Base-by-base conservation (phyloP, 2,113 vertebrate species). In the Oryctolagus cuniculus region DNA sequence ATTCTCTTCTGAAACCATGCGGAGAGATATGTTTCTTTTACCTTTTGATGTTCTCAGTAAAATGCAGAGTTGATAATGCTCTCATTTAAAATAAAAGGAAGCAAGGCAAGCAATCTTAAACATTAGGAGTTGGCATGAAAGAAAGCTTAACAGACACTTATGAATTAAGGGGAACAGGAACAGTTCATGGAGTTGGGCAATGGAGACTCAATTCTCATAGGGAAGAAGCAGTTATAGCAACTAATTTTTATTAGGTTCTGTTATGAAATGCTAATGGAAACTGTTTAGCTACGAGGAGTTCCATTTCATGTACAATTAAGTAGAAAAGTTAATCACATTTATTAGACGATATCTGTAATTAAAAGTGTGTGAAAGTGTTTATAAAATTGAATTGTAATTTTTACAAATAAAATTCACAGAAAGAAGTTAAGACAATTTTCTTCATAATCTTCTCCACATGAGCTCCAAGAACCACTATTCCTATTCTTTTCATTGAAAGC, bases 11-110 rank as follows among this genome's bases (percentile, higher is more conserved):
- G 66, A 96, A 95, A 85, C 36, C 53, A 75, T 63, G 79, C 31
- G 29, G 70, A 91, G 66, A 96, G 27, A 55, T 4, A 72, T 66
- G 44, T 70, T 95, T 90, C 55, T 92, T 93, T 87, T 86, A 63
- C 36, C 58, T 95, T 96, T 72, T 84, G 92, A 94, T 90, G 51
- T 90, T 66, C 22, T 84, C 29, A 88, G 31, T 77, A 58, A 90
- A 70, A 55, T 92, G 19, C 11, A 44, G 70, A 89, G 44, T 55
- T 97, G 64, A 93, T 86, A 88, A 92, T 85, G 61, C 49, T 92
- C 44, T 88, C 51, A 88, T 79, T 84, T 78, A 88, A 73, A 88
- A 77, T 69, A 91, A 74, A 93, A 91, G 19, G 13, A 86, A 95
- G 67, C 25, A 87, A 89, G 36, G 61, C 79, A 94, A 89, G 84